Base-by-base conservation (phyloP, 2,888 invertebrate species). In the Argyresthia albistria region DNA sequence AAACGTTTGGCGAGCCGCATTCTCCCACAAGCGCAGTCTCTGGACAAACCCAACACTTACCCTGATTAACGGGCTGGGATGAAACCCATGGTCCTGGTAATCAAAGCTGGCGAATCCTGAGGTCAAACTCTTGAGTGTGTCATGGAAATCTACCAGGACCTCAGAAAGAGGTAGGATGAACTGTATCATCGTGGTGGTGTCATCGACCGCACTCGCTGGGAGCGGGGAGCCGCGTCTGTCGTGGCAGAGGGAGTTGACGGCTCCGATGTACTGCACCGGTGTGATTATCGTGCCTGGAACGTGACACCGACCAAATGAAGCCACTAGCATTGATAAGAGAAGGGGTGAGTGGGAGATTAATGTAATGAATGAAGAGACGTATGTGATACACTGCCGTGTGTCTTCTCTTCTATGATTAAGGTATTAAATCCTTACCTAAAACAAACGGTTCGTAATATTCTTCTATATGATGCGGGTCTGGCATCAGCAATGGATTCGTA, bases 101-200 rank as follows among this genome's bases (percentile, higher is more conserved):
- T 97, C 97, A 70, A 97, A 97, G 71, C 96, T 96, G 1, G 97
- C 99, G 82, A 97, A 99, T 36, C 99, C 99, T 0, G 97, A 97
- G 3, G 95, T 94, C 14, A 96, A 65, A 11, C 95, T 93, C 78
- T 99, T 99, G 1, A 98, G 82, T 4, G 90, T 89, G 70, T 99
- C 98, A 69, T 97, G 97, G 75, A 99, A 99, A 76, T 99, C 98
- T 8, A 97, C 81, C 11, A 99, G 93, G 35, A 99, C 94, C 89
- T 99, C 99, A 62, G 94, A 95, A 7, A 99, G 82, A 0, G 99
- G 99, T 51, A 99, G 78, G 42, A 93, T 80, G 67, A 93, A 97
- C 63, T 94, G 93, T 70, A 98, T 73, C 83, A 98, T 89, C 0
- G 97, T 86, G 69, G 96, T 90, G 37, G 91, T 89, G 57, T 95